Percentiles rank a stretch among this genome's conserved stretches.
These are phyloP conservation scores for Antechinus flavipes DNA, from an alignment of 2,113 vertebrate genomes.

Conservation along the genomic window DNA sequence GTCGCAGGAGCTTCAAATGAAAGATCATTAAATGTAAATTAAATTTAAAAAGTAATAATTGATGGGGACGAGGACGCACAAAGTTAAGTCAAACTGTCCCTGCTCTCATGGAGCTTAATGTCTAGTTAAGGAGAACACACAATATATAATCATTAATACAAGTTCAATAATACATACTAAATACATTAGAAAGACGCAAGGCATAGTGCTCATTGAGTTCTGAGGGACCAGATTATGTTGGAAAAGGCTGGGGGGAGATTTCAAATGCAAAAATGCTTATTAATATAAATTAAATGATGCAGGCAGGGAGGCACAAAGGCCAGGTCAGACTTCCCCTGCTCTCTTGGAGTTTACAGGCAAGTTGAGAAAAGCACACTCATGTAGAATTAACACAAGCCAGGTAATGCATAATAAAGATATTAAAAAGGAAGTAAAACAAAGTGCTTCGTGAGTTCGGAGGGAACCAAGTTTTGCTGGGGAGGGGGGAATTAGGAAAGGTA, in stretches of 20 bases:
- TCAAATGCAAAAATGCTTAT: neutral
- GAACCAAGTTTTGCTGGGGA: neutral
- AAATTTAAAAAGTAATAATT: neutral
- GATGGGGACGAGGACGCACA: no score
- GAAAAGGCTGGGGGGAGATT: no score
- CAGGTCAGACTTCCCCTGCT: no score
- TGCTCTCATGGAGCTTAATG: neutral
- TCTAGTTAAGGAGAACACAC: neutral
- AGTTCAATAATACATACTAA: no score
- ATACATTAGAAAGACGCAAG: no score
- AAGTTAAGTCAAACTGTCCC: no score
- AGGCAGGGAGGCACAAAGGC: neutral
- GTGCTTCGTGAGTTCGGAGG: neutral
- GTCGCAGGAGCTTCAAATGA: neutral
- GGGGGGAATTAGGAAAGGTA: neutral
- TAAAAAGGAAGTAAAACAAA: neutral
- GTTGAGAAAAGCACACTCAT: neutral
- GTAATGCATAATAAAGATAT: neutral
- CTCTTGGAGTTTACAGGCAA: neutral
- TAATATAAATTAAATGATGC: neutral
- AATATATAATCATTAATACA: neutral
- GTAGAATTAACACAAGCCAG: neutral
- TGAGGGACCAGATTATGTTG: no score
- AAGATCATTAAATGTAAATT: neutral
- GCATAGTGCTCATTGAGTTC: no score